phyloP scores from a whole-genome alignment of 2,797 vertebrate species.

The Rhinophrynus dorsalis region DNA sequence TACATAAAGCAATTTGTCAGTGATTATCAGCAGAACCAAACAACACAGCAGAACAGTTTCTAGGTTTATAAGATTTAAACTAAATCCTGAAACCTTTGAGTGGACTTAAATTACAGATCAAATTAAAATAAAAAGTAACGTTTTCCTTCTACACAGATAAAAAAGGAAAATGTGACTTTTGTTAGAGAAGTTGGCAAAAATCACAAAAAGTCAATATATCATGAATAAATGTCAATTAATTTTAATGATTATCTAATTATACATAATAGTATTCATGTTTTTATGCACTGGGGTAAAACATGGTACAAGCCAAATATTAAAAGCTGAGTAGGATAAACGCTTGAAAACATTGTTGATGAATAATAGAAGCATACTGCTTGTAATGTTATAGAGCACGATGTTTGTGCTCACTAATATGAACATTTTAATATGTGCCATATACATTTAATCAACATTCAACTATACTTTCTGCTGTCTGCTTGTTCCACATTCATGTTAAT shows the following conservation, averaged over 20 bases:
- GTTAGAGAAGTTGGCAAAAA: not conserved
- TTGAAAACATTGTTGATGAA: no score
- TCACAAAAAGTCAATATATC: not conserved
- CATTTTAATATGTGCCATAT: no score
- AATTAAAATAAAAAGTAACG: conserved; percentile 12
- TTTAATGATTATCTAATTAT: not conserved
- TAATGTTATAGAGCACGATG: no score
- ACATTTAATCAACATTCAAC: no score
- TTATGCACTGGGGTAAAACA: no score
- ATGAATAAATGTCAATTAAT: not conserved
- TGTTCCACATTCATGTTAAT: no score
- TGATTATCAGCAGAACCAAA: conserved; percentile 44
- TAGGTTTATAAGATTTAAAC: conserved; percentile 47
- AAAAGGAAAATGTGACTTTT: not conserved
- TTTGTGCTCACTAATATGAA: no score
- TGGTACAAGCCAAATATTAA: no score
- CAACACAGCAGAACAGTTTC: conserved; percentile 29
- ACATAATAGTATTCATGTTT: no score
- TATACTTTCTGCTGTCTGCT: no score
- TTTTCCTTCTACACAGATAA: not conserved
- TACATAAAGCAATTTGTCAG: conserved; percentile 47
- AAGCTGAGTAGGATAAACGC: no score
- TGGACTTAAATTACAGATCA: conserved; percentile 34
- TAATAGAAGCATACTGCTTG: no score
- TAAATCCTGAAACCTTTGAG: conserved; percentile 35